Conservation (phyloP, 2,888 invertebrate species). For the Neoitamus cyanurus region DNA sequence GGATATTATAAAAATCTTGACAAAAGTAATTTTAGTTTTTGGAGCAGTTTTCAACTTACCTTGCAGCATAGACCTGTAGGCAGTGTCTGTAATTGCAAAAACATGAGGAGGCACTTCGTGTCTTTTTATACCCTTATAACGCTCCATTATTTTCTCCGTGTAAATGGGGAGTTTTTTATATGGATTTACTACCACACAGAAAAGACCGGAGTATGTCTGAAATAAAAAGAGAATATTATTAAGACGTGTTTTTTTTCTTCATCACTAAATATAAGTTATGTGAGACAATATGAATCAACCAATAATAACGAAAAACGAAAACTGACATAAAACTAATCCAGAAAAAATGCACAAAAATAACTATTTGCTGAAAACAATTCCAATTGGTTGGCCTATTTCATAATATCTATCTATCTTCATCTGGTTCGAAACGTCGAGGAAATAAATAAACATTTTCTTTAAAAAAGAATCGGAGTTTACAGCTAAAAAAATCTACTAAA, state of each 20-base stretch:
- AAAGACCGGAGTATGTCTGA: constrained; percentile 99
- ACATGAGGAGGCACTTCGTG: constrained; percentile 99
- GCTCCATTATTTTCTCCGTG: constrained; percentile 99
- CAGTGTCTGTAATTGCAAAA: constrained; percentile 98
- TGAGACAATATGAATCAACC: not conserved
- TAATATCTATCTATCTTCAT: too few species aligned
- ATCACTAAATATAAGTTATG: not conserved
- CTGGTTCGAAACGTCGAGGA: too few species aligned
- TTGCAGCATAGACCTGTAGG: constrained; percentile 99
- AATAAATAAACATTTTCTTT: too few species aligned
- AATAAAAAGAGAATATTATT: constrained; percentile 59
- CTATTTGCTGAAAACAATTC: too few species aligned
- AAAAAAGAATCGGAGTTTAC: too few species aligned
- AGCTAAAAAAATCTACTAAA: too few species aligned
- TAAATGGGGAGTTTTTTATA: constrained; percentile 99
- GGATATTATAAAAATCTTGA: not conserved
- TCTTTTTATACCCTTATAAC: constrained; percentile 99
- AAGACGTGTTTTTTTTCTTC: not conserved
- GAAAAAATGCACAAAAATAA: constrained; percentile 50
- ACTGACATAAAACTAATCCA: too few species aligned
- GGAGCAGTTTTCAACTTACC: constrained; percentile 70
- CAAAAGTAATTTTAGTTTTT: not conserved
- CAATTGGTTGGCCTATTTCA: too few species aligned
- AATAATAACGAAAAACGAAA: not conserved
- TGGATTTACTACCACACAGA: constrained; percentile 99